Percentiles rank a stretch among this genome's conserved stretches.
phyloP scores from a whole-genome alignment of 2,113 vertebrate species.

The Turnix velox region DNA sequence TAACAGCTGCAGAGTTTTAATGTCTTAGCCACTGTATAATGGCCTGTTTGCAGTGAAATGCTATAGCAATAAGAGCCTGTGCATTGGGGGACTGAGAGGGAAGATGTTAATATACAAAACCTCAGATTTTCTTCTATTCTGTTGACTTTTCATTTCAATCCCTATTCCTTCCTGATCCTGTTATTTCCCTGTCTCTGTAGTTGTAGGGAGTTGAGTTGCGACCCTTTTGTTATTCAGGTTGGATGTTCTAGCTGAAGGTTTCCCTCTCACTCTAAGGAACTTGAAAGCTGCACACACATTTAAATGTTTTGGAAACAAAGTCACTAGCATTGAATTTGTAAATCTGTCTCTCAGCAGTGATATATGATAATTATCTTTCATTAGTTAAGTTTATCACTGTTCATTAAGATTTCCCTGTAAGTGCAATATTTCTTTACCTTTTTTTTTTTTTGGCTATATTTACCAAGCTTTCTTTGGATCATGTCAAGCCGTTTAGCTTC shows the following conservation, averaged over 20 bases:
- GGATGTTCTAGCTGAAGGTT: background rate
- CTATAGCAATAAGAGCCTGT: background rate
- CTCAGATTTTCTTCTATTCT: background rate
- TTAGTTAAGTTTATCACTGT: background rate
- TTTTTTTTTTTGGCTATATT: background rate
- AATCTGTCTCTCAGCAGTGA: background rate
- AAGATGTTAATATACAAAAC: background rate
- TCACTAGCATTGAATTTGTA: background rate
- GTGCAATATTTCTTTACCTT: background rate
- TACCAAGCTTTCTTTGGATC: background rate
- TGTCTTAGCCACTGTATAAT: background rate
- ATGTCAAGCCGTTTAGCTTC: background rate
- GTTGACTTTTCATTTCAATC: background rate
- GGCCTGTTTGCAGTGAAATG: background rate
- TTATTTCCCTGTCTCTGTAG: background rate
- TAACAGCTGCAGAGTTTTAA: background rate
- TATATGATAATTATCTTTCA: background rate
- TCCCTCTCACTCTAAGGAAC: background rate
- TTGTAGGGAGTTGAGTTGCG: background rate
- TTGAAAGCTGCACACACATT: background rate
- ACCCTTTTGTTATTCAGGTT: background rate
- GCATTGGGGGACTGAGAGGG: background rate
- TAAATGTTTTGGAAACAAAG: slow-evolving; percentile 5
- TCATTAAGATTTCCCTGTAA: background rate
- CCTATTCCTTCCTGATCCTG: background rate